Evolutionary conservation across 2,797 vertebrate genomes (phyloP), one percentile per base, ranked within the genome.

Genomic region (Enteromius trimaculatus): DNA sequence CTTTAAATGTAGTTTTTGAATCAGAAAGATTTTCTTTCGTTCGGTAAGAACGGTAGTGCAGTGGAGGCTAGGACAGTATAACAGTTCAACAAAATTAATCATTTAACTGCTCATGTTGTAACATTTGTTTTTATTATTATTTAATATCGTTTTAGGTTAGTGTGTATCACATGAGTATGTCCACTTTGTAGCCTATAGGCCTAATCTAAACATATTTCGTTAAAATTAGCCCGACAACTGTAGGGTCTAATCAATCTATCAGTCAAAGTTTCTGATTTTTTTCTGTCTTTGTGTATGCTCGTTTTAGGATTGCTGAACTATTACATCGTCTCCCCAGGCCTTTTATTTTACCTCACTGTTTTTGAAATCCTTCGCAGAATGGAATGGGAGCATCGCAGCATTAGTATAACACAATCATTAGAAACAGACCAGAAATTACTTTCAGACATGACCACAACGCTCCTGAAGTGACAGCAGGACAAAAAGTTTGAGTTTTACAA

Each of bases 211-310:
- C n/a, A 60, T 19, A 1, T 77, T 77, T 77, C 74, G 74, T 42
- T 77, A 19, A 77, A 34, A 65, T 9, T 34, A 55, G 49, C 5
- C 21, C 14, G 31, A 16, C 1, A n/a, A 21, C 11, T 55, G 7
- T 19, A 55, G 23, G 11, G 3, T 19, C 62, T 65, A 31, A 65
- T 65, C 62, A 26, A n/a, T 58, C 53, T n/a, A 34, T 26, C n/a
- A 37, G 21, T 74, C 39, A 76, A 14, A 26, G n/a, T 42, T 42
- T 26, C 21, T 10, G 8, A 9, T 3, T 37, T 37, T 58, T 37
- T 76, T 11, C 72, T 23, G 71, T 14, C n/a, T 47, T 69, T 23
- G 37, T n/a, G n/a, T 70, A 17, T 31, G 70, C 53, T 75, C 31
- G 21, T 72, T 51, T 34, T 51, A 75, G 16, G 9, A 13, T 37